Evolutionary conservation across 2,113 vertebrate species (phyloP).

Genomic region (Phyllopteryx taeniolatus): DNA sequence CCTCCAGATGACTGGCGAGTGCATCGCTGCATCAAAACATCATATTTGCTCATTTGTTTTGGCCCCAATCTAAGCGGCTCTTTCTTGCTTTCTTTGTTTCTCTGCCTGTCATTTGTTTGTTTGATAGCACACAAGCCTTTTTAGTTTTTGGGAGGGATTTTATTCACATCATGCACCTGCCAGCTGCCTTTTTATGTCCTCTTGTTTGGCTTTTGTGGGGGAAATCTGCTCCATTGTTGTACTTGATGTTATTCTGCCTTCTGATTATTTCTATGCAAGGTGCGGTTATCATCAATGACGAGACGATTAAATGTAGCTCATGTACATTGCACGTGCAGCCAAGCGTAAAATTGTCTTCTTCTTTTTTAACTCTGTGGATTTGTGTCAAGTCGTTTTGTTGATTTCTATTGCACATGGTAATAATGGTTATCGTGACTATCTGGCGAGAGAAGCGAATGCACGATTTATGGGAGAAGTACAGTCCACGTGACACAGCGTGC

Average conservation of each 20-base stretch:
- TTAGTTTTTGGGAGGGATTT: not conserved
- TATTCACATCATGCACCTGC: not conserved
- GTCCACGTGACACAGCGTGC: too few relatives aligned
- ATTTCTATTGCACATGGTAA: too few relatives aligned
- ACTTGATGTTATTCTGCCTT: not conserved
- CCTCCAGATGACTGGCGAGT: slow-evolving; percentile 27
- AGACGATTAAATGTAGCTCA: not conserved
- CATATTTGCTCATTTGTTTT: slow-evolving; percentile 42
- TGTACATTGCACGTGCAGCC: too few relatives aligned
- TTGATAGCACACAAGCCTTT: not conserved
- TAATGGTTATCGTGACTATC: too few relatives aligned
- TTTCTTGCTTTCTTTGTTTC: not conserved
- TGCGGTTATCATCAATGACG: not conserved
- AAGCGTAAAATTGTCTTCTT: too few relatives aligned
- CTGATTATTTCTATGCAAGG: not conserved
- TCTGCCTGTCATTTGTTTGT: slow-evolving; percentile 8
- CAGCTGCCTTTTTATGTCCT: not conserved
- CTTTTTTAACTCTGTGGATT: too few relatives aligned
- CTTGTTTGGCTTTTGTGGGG: not conserved
- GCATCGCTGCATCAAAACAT: slow-evolving; percentile 43
- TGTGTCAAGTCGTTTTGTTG: too few relatives aligned
- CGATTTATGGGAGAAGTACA: too few relatives aligned
- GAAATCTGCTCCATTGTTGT: not conserved
- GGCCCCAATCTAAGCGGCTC: slow-evolving; percentile 13
- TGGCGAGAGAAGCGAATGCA: too few relatives aligned